Conservation (phyloP, 2,888 invertebrate species). For the Imbricaverruca yamaguchii region DNA sequence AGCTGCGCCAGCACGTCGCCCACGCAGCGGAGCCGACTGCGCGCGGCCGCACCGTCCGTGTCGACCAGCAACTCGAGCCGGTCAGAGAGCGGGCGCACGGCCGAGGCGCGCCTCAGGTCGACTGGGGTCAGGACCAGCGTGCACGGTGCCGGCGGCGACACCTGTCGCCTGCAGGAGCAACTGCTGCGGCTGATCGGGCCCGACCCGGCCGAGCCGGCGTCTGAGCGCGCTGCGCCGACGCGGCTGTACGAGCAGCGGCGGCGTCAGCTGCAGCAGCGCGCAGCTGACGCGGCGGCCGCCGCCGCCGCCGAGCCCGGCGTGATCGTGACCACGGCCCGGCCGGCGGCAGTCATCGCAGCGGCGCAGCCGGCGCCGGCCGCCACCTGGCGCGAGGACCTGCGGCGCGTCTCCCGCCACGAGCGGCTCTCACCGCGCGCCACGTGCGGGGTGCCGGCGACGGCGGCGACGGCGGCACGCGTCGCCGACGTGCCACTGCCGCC, state of each 20-base stretch:
- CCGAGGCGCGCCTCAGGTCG: conserved; percentile 39
- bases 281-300: conserved; percentile 8
- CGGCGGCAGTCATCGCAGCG: conserved; percentile 56
- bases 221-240: background rate
- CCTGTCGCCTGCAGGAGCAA: conserved; percentile 70
- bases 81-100: conserved; percentile 39
- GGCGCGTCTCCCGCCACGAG: conserved; percentile 35
- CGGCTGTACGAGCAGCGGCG: too few species aligned
- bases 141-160: conserved; percentile 36
- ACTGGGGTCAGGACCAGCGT: conserved; percentile 42
- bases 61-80: conserved; percentile 30
- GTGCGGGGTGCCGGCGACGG: conserved; percentile 27
- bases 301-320: conserved; percentile 23
- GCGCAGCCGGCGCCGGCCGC: conserved; percentile 29
- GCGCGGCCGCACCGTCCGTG: background rate
- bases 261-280: conserved; percentile 23
- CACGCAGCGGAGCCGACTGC: background rate
- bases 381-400: conserved; percentile 30
- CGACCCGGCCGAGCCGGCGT: conserved; percentile 38
- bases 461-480: conserved; percentile 34
- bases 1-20: background rate
- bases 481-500: conserved; percentile 48
- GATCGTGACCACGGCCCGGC: conserved; percentile 49
- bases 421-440: conserved; percentile 29
- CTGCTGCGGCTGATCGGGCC: conserved; percentile 78